Conservation (phyloP, 2,797 vertebrate genomes). For the Forpus xanthops region DNA sequence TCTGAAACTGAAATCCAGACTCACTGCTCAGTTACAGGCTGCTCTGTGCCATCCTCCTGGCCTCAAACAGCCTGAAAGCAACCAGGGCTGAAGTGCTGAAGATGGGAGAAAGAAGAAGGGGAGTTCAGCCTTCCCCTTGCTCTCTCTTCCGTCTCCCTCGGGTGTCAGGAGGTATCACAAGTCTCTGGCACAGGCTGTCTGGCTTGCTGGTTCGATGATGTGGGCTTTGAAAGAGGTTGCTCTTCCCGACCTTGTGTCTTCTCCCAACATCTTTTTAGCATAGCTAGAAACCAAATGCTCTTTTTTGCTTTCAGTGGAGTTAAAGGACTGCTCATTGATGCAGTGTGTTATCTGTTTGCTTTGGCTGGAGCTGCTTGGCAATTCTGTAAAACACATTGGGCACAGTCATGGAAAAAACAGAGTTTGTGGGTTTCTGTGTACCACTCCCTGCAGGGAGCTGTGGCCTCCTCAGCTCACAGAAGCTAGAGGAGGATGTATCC, state of each 20-base stretch:
- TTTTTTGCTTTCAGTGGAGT: not conserved
- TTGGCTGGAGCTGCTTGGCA: not conserved
- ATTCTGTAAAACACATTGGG: not conserved
- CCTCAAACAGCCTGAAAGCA: not conserved
- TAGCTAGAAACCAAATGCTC: not conserved
- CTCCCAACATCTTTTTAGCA: not conserved
- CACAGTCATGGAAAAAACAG: not conserved
- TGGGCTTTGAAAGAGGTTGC: not conserved
- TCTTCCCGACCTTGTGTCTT: not conserved
- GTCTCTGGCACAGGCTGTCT: not conserved
- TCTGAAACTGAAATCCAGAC: not conserved
- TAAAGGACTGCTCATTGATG: not conserved
- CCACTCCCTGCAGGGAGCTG: not conserved
- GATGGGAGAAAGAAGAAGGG: not conserved
- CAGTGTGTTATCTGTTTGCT: not conserved
- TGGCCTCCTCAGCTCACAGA: not conserved
- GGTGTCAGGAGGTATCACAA: not conserved
- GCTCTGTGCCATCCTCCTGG: not conserved
- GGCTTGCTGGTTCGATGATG: accelerated
- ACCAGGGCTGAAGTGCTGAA: not conserved
- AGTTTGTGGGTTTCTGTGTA: not conserved
- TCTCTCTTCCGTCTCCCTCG: not conserved
- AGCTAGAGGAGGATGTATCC: not conserved
- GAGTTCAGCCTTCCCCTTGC: not conserved
- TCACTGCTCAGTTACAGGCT: not conserved